phyloP scores from a whole-genome alignment of 2,888 invertebrate genomes.

The Metopia argyrocephala region DNA sequence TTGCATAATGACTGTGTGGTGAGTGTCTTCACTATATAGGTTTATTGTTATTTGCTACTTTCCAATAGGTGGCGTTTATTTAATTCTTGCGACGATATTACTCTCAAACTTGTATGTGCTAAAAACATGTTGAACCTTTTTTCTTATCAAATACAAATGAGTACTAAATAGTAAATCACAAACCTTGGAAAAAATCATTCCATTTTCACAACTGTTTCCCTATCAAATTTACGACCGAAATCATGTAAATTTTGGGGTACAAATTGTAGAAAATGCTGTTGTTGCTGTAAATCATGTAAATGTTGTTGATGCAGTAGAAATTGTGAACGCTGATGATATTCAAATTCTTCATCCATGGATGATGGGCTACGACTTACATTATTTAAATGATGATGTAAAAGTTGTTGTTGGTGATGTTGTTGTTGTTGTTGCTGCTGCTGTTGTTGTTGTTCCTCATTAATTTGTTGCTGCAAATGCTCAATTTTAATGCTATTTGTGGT shows the following conservation, averaged over 20 bases:
- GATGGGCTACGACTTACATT: constrained; percentile 74
- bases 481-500: constrained; percentile 65
- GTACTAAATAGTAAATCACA: no score
- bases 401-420: constrained; percentile 66
- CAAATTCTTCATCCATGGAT: constrained; percentile 77
- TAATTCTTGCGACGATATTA: no score
- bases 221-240: constrained; percentile 74
- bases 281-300: constrained; percentile 69
- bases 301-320: constrained; percentile 67
- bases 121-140: no score
- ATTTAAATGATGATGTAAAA: constrained; percentile 69
- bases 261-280: constrained; percentile 73
- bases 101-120: no score
- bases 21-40: no score
- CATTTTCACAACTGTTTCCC: constrained; percentile 77
- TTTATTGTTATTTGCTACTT: no score
- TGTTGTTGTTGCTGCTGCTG: constrained; percentile 66
- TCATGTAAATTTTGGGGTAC: constrained; percentile 73
- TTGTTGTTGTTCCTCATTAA: constrained; percentile 63
- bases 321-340: constrained; percentile 66
- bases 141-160: no score
- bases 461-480: constrained; percentile 68
- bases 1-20: no score
- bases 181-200: no score
- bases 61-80: no score